Evolutionary conservation across 2,888 invertebrate genomes (phyloP).

Genomic region (Folsomia candida): DNA sequence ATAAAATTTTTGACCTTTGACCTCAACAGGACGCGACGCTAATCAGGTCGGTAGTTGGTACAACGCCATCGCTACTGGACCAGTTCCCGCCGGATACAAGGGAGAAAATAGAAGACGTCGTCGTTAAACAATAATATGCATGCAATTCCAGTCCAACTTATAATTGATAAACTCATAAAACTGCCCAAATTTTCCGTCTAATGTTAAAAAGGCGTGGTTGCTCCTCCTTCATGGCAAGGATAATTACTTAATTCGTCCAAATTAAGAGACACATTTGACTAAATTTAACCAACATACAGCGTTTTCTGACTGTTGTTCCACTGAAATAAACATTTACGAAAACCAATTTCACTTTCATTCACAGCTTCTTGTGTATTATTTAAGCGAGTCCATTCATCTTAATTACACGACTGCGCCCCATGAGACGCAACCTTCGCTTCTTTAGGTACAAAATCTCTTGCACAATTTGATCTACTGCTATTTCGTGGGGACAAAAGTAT

Average conservation of each 20-base stretch:
- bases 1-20: too few species aligned
- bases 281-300: too few species aligned
- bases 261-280: neutral
- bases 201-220: too few species aligned
- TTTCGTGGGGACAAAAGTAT: neutral
- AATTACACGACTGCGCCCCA: too few species aligned
- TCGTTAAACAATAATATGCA: neutral
- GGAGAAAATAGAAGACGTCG: conserved; percentile 34
- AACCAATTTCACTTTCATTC: neutral
- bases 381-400: too few species aligned
- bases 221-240: neutral
- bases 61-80: conserved; percentile 47
- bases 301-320: too few species aligned
- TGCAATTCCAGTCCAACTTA: neutral
- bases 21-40: too few species aligned
- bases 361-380: neutral
- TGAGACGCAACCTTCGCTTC: too few species aligned
- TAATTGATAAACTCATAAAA: neutral
- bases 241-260: neutral
- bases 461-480: too few species aligned
- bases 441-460: too few species aligned
- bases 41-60: conserved; percentile 47
- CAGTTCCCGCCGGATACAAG: conserved; percentile 44
- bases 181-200: neutral
- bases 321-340: neutral